phyloP scores from a whole-genome alignment of 2,888 invertebrate species.

The Epinotia nisella region DNA sequence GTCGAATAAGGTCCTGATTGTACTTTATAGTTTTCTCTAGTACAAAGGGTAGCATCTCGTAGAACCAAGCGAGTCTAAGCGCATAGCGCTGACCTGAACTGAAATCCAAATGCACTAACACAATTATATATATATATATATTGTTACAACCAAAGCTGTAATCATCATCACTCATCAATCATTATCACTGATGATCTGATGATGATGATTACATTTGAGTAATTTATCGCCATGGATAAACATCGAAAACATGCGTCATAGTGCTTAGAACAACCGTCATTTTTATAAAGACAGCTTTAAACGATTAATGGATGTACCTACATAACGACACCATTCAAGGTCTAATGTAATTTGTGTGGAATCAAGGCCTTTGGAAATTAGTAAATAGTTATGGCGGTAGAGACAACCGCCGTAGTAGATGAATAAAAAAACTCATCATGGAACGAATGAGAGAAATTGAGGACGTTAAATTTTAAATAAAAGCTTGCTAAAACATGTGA shows the following conservation, averaged over 20 bases:
- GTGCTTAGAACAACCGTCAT: slow-evolving; percentile 4
- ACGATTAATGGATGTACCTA: background rate
- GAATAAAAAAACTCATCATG: background rate
- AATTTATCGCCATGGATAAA: background rate
- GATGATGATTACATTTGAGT: background rate
- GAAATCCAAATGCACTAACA: too few relatives aligned
- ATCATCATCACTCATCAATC: background rate
- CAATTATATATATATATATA: too few relatives aligned
- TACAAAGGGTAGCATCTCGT: too few relatives aligned
- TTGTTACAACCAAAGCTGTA: too few relatives aligned
- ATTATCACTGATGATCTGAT: background rate
- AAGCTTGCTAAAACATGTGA: too few relatives aligned
- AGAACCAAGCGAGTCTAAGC: too few relatives aligned
- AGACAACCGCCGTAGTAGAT: slow-evolving; percentile 2
- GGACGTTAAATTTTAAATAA: too few relatives aligned
- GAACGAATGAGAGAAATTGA: too few relatives aligned
- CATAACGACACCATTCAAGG: slow-evolving; percentile 24
- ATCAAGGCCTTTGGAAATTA: slow-evolving; percentile 34
- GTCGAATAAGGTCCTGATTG: too few relatives aligned
- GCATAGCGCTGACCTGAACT: too few relatives aligned
- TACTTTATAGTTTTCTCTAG: too few relatives aligned
- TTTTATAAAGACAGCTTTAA: slow-evolving; percentile 16
- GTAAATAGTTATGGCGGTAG: slow-evolving; percentile 16
- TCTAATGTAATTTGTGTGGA: slow-evolving; percentile 9
- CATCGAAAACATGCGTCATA: background rate